Evolutionary conservation across 2,113 vertebrate genomes (phyloP), one percentile per base, ranked within the genome.

Genomic region (Nerophis lumbriciformis): DNA sequence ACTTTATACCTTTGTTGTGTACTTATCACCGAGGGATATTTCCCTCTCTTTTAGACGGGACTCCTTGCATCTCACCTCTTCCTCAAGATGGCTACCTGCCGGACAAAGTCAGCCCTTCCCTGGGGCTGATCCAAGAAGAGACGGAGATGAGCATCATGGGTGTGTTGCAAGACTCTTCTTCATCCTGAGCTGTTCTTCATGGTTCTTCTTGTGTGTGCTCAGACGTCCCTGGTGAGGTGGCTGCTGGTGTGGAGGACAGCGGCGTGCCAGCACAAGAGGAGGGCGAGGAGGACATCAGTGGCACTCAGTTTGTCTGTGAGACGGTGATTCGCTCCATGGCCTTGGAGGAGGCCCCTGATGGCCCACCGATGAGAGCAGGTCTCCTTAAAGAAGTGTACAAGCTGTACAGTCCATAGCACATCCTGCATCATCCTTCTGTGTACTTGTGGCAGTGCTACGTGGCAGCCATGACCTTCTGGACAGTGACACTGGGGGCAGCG

Each of bases 221-320:
- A 91, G 89, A 83, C 44, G 72, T 72, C 6, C 35, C 73, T 6
- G 79, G 75, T 10, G 75, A 53, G 9, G 50, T 51, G 6, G 66
- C 39, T 4, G 45, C 75, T 39, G 73, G 63, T 39, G 68, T 72
- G 12, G 86, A 88, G 42, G 66, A 53, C 48, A 91, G 91, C 0
- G 88, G 85, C 10, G 45, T 84, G 1, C 53, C 87, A 2, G 90
- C 85, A 61, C 89, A 90, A 61, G 96, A 97, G 60, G 94, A 97
- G 72, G 89, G 91, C 7, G 93, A 95, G 12, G 93, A 95, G 57
- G 93, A 95, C 61, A 90, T 95, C 84, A 95, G 93, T 12, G 93
- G 94, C 36, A 94, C 92, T n/a, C 94, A 95, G 81, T 98, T 96
- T 82, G 94, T 97, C 35, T 97, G 95, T 53, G 94, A 98, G 82